Percentiles rank a stretch among this genome's conserved stretches.
phyloP scores from a whole-genome alignment of 1,140 invertebrate genomes.

The Xylocopa sonorina region DNA sequence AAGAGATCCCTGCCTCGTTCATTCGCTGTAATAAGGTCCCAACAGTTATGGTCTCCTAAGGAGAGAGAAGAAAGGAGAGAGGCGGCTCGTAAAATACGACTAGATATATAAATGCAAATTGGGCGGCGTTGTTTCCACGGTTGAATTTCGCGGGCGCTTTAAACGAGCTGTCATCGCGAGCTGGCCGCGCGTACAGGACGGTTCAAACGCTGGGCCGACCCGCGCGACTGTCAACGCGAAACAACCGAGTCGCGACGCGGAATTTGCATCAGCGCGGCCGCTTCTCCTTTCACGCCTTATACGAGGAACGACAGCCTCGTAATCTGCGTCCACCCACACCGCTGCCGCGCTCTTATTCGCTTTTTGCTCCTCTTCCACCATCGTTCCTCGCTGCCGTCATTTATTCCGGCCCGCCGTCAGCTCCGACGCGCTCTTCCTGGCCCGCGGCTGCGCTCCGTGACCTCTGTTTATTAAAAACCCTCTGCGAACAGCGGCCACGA shows the following conservation, averaged over 20 bases:
- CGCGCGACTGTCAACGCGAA: conserved; percentile 55
- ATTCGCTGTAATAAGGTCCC: too few relatives aligned
- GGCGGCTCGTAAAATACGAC: neutral
- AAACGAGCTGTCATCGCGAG: conserved; percentile 31
- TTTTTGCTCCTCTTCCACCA: conserved; percentile 37
- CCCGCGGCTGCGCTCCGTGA: conserved; percentile 41
- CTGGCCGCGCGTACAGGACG: neutral
- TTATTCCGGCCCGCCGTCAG: conserved; percentile 48
- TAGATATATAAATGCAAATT: conserved; percentile 16
- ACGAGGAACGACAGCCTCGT: conserved; percentile 64
- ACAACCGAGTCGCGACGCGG: conserved; percentile 44
- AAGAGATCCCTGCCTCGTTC: too few relatives aligned
- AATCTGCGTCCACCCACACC: conserved; percentile 68
- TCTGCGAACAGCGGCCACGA: neutral
- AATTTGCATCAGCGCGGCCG: conserved; percentile 62
- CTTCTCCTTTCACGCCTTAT: conserved; percentile 68
- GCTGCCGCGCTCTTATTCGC: conserved; percentile 39
- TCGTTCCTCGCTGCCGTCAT: conserved; percentile 58
- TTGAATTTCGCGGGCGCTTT: conserved; percentile 4
- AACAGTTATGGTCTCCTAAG: too few relatives aligned
- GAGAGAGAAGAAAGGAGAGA: too few relatives aligned
- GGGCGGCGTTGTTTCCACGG: neutral
- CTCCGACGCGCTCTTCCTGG: conserved; percentile 18
- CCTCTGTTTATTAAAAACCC: conserved; percentile 31
- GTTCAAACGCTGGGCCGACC: conserved; percentile 37